Evolutionary conservation across 2,113 vertebrate genomes (phyloP).

Genomic region (Xenopus tropicalis): UCB_Xtro_10.0 CM004451.2:49185001-49185500

Average conservation of each 20-base stretch:
- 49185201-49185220: conserved; percentile 90
- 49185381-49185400: conserved; percentile 91
- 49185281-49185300: conserved; percentile 93
- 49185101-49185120: conserved; percentile 78
- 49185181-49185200: conserved; percentile 91
- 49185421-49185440: conserved; percentile 58
- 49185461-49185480: conserved; percentile 51
- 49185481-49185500: conserved; percentile 69
- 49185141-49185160: conserved; percentile 86
- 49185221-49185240: conserved; percentile 82
- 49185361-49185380: conserved; percentile 88
- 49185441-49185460: conserved; percentile 47
- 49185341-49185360: conserved; percentile 82
- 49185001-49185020: conserved; percentile 75
- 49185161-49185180: conserved; percentile 90
- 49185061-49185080: conserved; percentile 64
- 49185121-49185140: conserved; percentile 84
- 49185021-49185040: conserved; percentile 83
- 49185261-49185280: conserved; percentile 92
- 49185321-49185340: conserved; percentile 87
- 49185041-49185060: conserved; percentile 82
- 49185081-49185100: conserved; percentile 71
- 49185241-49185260: conserved; percentile 85
- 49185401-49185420: conserved; percentile 67
- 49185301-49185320: conserved; percentile 83